phyloP scores from a whole-genome alignment of 2,888 invertebrate species.

The Spilosoma lubricipeda region DNA sequence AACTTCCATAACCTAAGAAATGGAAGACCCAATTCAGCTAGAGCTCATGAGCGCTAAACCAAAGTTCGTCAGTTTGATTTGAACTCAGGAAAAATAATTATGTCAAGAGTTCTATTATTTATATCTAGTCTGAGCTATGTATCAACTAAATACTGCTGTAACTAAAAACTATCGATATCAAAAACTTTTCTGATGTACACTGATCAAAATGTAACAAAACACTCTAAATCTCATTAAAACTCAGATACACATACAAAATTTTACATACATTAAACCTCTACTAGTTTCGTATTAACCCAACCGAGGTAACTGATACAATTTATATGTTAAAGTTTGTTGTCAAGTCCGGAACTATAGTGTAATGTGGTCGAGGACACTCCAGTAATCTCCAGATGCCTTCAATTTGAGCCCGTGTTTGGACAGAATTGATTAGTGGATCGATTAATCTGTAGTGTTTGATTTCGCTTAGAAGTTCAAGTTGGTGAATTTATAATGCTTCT shows the following conservation, averaged over 20 bases:
- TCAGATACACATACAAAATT: slow-evolving; percentile 35
- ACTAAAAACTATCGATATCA: not conserved
- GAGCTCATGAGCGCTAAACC: not conserved
- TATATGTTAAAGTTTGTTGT: slow-evolving; percentile 59
- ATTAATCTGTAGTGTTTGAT: slow-evolving; percentile 47
- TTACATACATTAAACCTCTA: slow-evolving; percentile 19
- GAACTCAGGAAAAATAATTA: not conserved
- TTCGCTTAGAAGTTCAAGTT: slow-evolving; percentile 33
- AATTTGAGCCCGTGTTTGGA: slow-evolving; percentile 48
- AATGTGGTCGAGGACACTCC: slow-evolving; percentile 61
- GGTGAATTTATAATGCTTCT: slow-evolving; percentile 39
- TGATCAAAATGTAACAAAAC: not conserved
- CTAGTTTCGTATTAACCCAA: slow-evolving; percentile 31
- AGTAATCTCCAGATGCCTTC: slow-evolving; percentile 51
- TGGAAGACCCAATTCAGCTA: too few species aligned
- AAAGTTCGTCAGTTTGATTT: not conserved
- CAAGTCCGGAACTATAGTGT: slow-evolving; percentile 64
- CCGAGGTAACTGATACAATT: slow-evolving; percentile 68
- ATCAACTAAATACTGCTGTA: not conserved
- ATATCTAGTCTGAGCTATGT: not conserved
- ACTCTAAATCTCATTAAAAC: not conserved
- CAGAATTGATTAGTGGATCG: slow-evolving; percentile 50
- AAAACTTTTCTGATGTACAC: not conserved
- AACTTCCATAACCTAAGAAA: not conserved
- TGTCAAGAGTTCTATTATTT: too few species aligned